phyloP scores from a whole-genome alignment of 2,888 invertebrate species.

The Margaritifera margaritifera region DNA sequence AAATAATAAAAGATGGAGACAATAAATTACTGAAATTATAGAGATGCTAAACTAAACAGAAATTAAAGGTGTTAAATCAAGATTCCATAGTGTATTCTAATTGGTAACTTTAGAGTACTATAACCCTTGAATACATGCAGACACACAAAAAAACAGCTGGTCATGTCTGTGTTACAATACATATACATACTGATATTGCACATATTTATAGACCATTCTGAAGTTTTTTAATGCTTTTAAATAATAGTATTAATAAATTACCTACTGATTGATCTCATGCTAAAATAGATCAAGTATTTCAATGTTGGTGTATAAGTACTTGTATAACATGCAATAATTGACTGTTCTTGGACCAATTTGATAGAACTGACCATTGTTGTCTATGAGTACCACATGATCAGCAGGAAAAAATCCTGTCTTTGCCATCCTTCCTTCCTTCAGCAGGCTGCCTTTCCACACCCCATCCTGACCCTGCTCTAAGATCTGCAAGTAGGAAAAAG shows the following conservation, averaged over 20 bases:
- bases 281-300: no score
- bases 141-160: no score
- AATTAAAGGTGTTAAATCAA: background rate
- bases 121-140: no score
- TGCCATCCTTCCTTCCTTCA: slow-evolving; percentile 70
- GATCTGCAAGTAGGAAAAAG: slow-evolving; percentile 58
- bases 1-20: no score
- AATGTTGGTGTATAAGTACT: background rate
- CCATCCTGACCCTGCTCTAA: slow-evolving; percentile 70
- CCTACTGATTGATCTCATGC: no score
- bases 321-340: background rate
- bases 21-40: no score
- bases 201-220: no score
- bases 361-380: slow-evolving; percentile 54
- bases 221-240: no score
- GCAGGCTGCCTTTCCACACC: slow-evolving; percentile 71
- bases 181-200: no score
- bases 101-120: background rate
- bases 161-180: no score
- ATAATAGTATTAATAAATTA: no score
- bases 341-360: background rate
- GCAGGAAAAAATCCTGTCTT: slow-evolving; percentile 73
- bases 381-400: slow-evolving; percentile 65
- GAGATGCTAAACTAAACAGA: no score
- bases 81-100: background rate